Evolutionary conservation across 2,797 vertebrate species (phyloP).

Genomic region (Mergus octosetaceus): DNA sequence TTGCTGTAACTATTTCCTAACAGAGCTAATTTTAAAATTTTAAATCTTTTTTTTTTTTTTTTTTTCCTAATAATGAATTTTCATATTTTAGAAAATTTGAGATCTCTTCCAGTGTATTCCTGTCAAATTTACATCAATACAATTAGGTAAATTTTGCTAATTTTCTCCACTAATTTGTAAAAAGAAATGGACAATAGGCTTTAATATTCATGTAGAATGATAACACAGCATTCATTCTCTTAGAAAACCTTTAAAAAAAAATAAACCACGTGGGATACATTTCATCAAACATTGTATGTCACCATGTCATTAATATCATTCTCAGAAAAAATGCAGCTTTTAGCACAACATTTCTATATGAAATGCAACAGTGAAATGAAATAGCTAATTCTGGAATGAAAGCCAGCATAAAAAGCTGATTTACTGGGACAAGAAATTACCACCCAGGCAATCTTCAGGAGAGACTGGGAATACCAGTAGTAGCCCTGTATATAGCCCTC

Average conservation of each 20-base stretch:
- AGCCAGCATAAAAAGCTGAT: background rate
- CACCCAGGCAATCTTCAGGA: background rate
- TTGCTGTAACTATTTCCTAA: background rate
- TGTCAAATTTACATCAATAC: background rate
- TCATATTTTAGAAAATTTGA: background rate
- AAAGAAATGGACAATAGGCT: background rate
- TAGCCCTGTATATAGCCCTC: background rate
- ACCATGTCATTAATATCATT: background rate
- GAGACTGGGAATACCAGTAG: background rate
- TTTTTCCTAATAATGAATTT: background rate
- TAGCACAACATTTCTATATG: background rate
- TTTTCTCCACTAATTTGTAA: background rate
- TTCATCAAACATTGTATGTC: background rate
- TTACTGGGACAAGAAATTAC: background rate
- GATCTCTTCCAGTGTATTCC: background rate
- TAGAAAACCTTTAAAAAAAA: background rate
- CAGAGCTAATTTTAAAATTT: background rate
- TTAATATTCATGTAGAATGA: background rate
- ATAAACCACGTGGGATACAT: background rate
- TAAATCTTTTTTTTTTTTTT: background rate
- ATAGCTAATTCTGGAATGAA: background rate
- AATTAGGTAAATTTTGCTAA: background rate
- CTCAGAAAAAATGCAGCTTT: background rate
- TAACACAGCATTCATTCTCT: background rate
- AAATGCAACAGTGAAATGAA: background rate